phyloP scores from a whole-genome alignment of 2,113 vertebrate genomes.

The Barbus barbus region DNA sequence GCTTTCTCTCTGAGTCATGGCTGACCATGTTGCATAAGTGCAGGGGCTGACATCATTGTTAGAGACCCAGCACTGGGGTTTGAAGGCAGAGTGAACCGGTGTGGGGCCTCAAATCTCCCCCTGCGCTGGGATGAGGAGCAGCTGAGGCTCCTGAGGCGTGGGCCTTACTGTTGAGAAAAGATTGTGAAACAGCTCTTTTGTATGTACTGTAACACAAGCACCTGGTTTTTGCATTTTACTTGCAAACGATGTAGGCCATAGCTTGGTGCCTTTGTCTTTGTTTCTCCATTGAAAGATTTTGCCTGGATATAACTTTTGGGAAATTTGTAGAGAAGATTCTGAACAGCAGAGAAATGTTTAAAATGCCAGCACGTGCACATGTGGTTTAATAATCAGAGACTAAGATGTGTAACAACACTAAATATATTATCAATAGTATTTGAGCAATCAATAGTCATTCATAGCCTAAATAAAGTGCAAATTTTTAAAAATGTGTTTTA shows the following conservation, averaged over 20 bases:
- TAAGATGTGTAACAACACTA: no score
- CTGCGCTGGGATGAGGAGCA: slow-evolving; percentile 20
- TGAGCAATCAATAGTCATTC: not conserved
- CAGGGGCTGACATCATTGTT: slow-evolving; percentile 50
- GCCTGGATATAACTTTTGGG: not conserved
- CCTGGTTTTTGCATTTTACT: slow-evolving; percentile 27
- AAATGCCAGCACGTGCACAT: no score
- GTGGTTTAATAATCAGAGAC: not conserved
- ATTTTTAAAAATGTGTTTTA: no score
- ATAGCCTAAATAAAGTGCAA: no score
- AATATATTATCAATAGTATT: no score
- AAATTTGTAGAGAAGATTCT: not conserved
- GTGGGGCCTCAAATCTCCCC: slow-evolving; percentile 41
- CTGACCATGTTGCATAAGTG: slow-evolving; percentile 44
- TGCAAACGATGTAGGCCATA: not conserved
- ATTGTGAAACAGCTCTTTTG: not conserved
- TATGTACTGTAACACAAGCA: not conserved
- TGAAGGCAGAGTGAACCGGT: slow-evolving; percentile 26
- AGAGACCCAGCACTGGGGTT: slow-evolving; percentile 37
- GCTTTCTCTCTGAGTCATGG: slow-evolving; percentile 41
- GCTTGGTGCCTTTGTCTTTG: not conserved
- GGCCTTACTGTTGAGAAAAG: not conserved
- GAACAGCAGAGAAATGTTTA: no score
- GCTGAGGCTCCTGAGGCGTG: not conserved
- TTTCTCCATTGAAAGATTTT: slow-evolving; percentile 8